Percentiles rank a stretch among this genome's conserved stretches.
Conservation (phyloP, 1,140 invertebrate species). For the Apis mellifera region DNA sequence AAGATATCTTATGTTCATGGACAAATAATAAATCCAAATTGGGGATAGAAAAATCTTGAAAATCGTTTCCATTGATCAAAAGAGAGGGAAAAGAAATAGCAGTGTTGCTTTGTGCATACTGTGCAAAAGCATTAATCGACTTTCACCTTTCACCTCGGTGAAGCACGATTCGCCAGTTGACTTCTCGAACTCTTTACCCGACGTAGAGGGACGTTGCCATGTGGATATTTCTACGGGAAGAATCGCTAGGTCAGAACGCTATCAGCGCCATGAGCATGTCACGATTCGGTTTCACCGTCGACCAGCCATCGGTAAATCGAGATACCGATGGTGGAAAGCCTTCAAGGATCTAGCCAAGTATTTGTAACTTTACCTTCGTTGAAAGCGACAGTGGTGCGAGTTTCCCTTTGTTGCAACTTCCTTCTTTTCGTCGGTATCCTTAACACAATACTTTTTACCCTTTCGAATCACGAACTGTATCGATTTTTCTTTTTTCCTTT, state of each 20-base stretch:
- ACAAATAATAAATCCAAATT: not conserved
- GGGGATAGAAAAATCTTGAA: not conserved
- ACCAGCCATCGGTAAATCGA: not conserved
- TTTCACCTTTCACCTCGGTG: conserved; percentile 80
- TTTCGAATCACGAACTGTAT: not conserved
- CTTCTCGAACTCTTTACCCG: conserved; percentile 70
- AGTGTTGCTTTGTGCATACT: not conserved
- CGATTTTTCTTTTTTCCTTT: not conserved
- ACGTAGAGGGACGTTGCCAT: not conserved
- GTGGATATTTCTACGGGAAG: not conserved
- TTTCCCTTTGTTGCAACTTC: conserved; percentile 1
- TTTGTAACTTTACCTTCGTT: conserved; percentile 16
- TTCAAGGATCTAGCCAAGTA: conserved; percentile 21
- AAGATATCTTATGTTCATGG: too few relatives aligned
- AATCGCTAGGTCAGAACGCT: conserved; percentile 17
- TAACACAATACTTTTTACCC: not conserved
- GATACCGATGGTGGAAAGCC: conserved; percentile 51
- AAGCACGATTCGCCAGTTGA: conserved; percentile 71
- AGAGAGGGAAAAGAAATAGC: not conserved
- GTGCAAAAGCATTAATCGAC: conserved; percentile 49
- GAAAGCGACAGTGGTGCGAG: conserved; percentile 41
- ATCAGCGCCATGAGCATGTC: conserved; percentile 28
- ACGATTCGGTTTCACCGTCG: conserved; percentile 65
- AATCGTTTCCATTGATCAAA: not conserved
- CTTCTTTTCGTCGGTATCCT: not conserved